Base-by-base conservation (phyloP, 1,140 invertebrate genomes). In the Drosophila auraria region DNA sequence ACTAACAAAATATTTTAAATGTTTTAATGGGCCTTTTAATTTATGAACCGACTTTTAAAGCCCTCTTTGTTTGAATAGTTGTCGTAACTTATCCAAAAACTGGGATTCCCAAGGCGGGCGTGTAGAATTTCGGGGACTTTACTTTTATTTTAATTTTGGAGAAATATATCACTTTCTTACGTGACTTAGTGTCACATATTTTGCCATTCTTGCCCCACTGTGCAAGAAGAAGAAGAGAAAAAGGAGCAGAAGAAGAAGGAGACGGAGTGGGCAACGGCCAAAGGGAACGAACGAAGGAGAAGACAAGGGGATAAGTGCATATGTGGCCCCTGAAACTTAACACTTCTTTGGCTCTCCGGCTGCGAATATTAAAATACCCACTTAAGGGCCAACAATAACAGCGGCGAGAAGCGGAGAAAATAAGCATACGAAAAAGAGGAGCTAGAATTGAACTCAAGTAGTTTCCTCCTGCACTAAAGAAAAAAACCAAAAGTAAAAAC, bases 321-420 rank as follows among this genome's bases (percentile, higher is more conserved):
- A 84, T 89, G 84, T 78, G 82, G 74, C 75, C 73, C 87, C 71
- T 89, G 86, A 89, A 89, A 89, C 84, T 82, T 77, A 87, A 87
- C 84, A 87, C 83, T 87, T 78, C 61, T 50, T 59, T 78, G 87
- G 77, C 36, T 57, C 72, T 63, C 68, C 76, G 74, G 84, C 81
- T 87, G 83, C 81, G 81, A 89, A 87, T 89, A 89, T 87, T 89
- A 83, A 87, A 87, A 87, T 89, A 81, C 78, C 83, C 81, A 87
- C 84, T 89, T 87, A 89, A 89, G 71, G 64, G 62, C 70, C 73
- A 86, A 69, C 83, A 86, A 76, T 68, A 86, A 86, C 76, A 79
- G 63, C 58, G 53, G 20, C 38, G 77, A 63, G 30, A 77, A 38
- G 64, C 49, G 53, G 23, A 57, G 33, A 49, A 82, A 79, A 87